phyloP scores from a whole-genome alignment of 2,113 vertebrate genomes.

The Osmerus mordax region DNA sequence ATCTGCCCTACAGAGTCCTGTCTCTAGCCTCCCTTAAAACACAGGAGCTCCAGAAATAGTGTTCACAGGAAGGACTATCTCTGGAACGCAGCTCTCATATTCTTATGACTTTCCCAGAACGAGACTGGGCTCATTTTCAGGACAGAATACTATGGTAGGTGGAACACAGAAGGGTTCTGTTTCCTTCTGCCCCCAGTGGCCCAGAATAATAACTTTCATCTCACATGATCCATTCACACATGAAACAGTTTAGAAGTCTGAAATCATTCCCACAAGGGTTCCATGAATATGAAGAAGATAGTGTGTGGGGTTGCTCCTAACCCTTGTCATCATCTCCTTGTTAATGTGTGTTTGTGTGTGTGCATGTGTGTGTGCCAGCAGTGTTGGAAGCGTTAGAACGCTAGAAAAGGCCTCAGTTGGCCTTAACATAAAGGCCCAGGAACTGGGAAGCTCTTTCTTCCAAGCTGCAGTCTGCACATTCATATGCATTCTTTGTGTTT shows the following conservation, averaged over 20 bases:
- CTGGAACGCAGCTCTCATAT: constrained; percentile 22
- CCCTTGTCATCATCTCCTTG: too few species aligned
- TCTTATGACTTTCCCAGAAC: constrained; percentile 32
- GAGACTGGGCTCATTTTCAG: constrained; percentile 6
- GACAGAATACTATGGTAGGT: background rate
- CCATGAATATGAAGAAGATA: too few species aligned
- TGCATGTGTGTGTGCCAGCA: background rate
- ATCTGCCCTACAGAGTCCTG: constrained; percentile 22
- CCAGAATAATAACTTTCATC: background rate
- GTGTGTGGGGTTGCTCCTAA: too few species aligned
- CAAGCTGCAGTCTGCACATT: background rate
- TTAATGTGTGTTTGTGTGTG: background rate
- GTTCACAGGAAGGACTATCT: constrained; percentile 12
- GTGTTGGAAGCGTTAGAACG: constrained; percentile 20
- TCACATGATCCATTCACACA: background rate
- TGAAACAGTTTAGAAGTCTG: background rate
- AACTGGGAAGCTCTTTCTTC: background rate
- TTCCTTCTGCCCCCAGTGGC: background rate
- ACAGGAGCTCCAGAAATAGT: constrained; percentile 45
- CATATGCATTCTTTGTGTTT: background rate
- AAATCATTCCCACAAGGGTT: background rate
- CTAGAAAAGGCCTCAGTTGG: constrained; percentile 13
- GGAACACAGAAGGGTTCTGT: background rate
- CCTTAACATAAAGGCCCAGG: constrained; percentile 7
- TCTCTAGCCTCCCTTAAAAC: constrained; percentile 15